phyloP scores from a whole-genome alignment of 2,888 invertebrate species.

The Achlya flavicornis region DNA sequence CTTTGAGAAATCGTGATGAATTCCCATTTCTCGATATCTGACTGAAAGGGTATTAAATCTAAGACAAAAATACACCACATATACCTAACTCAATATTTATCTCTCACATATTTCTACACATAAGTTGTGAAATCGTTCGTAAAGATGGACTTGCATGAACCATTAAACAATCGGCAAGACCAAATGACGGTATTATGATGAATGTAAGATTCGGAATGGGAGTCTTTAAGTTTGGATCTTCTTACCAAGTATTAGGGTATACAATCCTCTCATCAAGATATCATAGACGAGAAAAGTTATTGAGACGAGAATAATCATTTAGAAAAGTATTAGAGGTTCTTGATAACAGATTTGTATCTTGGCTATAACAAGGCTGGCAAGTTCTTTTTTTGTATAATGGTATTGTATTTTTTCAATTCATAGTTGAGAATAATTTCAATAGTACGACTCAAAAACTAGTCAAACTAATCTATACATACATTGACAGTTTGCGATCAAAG shows the following conservation, averaged over 20 bases:
- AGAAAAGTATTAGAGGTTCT: no score
- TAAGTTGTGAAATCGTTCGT: conserved; percentile 3
- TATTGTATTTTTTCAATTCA: no score
- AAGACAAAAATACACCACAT: conserved; percentile 19
- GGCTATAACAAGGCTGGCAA: no score
- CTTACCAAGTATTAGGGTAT: not conserved
- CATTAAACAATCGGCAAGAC: conserved; percentile 8
- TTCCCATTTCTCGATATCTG: conserved; percentile 36
- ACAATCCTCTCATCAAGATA: not conserved
- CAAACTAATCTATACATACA: no score
- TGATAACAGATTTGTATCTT: no score
- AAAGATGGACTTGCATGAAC: conserved; percentile 9
- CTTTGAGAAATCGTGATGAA: conserved; percentile 42
- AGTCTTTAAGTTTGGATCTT: not conserved
- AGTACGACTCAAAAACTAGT: no score
- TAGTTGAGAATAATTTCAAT: no score
- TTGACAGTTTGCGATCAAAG: no score
- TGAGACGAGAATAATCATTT: no score
- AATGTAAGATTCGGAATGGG: conserved; percentile 7
- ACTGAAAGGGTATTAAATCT: conserved; percentile 37
- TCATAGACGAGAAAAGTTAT: not conserved
- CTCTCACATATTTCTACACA: not conserved
- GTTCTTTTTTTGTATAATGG: no score
- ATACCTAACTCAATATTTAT: not conserved
- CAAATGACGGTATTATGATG: conserved; percentile 10